These are phyloP conservation scores for Eupithecia subfuscata DNA, from an alignment of 2,888 invertebrate genomes.

Conservation along the genomic window DNA sequence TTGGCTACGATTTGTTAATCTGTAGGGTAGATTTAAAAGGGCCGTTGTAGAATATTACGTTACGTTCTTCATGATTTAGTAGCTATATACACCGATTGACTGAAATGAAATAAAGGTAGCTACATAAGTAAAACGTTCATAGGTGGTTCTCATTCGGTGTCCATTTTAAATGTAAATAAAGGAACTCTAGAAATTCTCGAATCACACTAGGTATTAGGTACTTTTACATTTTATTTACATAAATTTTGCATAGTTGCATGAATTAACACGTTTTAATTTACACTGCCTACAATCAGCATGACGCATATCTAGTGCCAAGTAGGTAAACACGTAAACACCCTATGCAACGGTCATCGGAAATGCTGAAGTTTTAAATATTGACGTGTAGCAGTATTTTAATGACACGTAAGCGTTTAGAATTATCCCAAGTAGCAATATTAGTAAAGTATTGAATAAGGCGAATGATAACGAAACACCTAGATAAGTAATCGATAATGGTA, in stretches of 20 bases:
- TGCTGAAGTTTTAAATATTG: conserved; percentile 22
- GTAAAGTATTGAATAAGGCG: conserved; percentile 34
- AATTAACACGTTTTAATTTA: neutral
- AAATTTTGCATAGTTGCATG: neutral
- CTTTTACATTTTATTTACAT: neutral
- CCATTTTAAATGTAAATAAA: neutral
- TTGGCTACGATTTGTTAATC: conserved; percentile 24
- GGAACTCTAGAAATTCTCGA: neutral
- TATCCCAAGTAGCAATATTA: conserved; percentile 38
- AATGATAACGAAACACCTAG: neutral
- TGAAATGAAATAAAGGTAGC: neutral
- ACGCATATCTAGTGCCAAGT: neutral
- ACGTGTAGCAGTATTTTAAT: conserved; percentile 29
- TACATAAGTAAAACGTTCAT: neutral
- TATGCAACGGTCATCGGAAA: conserved; percentile 18
- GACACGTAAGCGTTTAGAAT: conserved; percentile 27
- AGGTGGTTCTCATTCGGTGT: neutral
- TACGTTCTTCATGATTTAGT: neutral
- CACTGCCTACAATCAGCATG: neutral
- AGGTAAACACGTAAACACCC: neutral
- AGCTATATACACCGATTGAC: neutral
- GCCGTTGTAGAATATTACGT: neutral
- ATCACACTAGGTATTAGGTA: too few relatives aligned
- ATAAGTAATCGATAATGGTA: neutral
- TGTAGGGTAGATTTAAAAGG: neutral